Evolutionary conservation across 2,797 vertebrate genomes (phyloP).

Genomic region (Crocidura indochinensis): DNA sequence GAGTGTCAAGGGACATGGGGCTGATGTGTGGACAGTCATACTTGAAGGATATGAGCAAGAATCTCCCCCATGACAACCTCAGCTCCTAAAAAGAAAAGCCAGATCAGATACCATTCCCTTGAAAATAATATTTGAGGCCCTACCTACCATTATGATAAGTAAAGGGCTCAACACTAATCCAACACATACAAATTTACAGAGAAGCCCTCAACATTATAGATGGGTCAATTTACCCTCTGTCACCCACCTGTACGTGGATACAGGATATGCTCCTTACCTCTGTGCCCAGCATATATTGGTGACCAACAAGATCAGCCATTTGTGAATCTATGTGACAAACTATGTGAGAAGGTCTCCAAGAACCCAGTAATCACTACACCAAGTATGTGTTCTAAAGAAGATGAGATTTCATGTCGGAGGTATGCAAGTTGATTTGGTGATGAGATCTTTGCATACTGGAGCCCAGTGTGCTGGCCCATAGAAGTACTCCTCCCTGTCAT

Average conservation of each 20-base stretch:
- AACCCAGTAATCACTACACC: neutral
- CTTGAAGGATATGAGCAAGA: too few species aligned
- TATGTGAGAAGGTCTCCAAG: conserved; percentile 86
- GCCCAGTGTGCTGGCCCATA: conserved; percentile 93
- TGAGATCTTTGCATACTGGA: conserved; percentile 95
- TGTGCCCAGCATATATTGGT: conserved; percentile 95
- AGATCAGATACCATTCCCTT: neutral
- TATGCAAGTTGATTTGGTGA: too few species aligned
- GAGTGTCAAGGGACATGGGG: too few species aligned
- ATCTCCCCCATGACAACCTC: too few species aligned
- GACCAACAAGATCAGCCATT: conserved; percentile 95
- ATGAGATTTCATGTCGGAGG: conserved; percentile 86
- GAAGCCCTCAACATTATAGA: neutral
- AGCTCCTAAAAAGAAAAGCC: neutral
- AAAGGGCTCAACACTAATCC: neutral
- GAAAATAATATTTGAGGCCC: neutral
- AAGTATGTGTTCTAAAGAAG: conserved; percentile 96
- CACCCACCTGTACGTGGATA: conserved; percentile 83
- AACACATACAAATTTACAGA: fast-evolving
- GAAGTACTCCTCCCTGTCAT: conserved; percentile 96
- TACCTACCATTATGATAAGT: neutral
- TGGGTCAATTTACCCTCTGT: conserved; percentile 87
- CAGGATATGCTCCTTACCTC: conserved; percentile 92
- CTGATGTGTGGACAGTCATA: too few species aligned
- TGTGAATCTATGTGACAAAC: conserved; percentile 95